Evolutionary conservation across 2,888 invertebrate genomes (phyloP).

Genomic region (Phaonia tiefii): DNA sequence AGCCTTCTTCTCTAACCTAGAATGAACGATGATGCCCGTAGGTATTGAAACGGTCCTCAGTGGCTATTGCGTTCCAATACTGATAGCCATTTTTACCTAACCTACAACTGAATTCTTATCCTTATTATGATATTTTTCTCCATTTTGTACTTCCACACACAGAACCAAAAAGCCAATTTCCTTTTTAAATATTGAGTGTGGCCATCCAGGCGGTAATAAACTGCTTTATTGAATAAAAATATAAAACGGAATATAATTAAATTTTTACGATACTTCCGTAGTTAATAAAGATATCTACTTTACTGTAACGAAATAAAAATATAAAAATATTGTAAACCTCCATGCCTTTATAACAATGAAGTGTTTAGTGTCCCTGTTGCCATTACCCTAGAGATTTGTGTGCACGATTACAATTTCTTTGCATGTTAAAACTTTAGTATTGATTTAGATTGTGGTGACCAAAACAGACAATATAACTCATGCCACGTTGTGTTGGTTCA

Average conservation of each 20-base stretch:
- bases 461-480: background rate
- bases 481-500: background rate
- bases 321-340: background rate
- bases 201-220: too few species aligned
- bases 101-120: too few species aligned
- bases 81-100: too few species aligned
- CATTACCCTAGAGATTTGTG: background rate
- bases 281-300: background rate
- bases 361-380: background rate
- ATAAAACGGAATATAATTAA: constrained; percentile 12
- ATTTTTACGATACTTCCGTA: constrained; percentile 5
- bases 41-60: too few species aligned
- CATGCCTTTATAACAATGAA: background rate
- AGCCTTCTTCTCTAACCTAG: too few species aligned
- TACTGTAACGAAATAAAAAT: background rate
- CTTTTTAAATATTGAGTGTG: too few species aligned
- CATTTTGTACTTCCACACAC: too few species aligned
- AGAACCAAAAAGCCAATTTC: too few species aligned
- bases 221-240: too few species aligned
- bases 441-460: background rate
- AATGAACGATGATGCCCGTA: too few species aligned
- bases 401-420: background rate
- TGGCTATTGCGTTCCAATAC: too few species aligned
- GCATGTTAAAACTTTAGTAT: constrained; percentile 8
- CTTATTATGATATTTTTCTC: too few species aligned